Percentiles rank a stretch among this genome's conserved stretches.
phyloP scores from a whole-genome alignment of 2,797 vertebrate species.

The Euphonia xanthogaster region DNA sequence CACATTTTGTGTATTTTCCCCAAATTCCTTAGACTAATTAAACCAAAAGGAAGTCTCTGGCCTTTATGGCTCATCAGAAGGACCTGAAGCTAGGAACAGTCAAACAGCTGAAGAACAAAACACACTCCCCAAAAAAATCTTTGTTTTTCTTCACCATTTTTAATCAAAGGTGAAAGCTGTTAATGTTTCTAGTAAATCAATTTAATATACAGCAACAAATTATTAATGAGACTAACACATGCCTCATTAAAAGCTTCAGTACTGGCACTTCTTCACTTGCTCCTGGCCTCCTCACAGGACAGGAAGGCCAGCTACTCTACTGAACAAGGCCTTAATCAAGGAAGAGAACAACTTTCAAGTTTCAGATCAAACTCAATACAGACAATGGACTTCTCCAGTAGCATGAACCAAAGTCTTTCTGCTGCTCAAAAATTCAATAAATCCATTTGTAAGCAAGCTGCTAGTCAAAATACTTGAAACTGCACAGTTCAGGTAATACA shows the following conservation, averaged over 20 bases:
- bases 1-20: not conserved
- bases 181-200: not conserved
- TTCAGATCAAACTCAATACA: not conserved
- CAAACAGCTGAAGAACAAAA: not conserved
- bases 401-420: not conserved
- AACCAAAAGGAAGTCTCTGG: not conserved
- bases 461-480: not conserved
- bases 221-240: not conserved
- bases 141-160: not conserved
- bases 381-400: not conserved
- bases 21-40: not conserved
- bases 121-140: fast-evolving
- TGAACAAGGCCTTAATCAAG: not conserved
- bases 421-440: not conserved
- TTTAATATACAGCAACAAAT: not conserved
- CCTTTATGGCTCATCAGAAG: not conserved
- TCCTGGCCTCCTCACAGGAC: not conserved
- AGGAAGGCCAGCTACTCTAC: not conserved
- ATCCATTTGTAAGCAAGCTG: not conserved
- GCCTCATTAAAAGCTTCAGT: not conserved
- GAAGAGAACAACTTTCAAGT: not conserved
- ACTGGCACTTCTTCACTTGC: not conserved
- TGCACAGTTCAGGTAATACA: not conserved
- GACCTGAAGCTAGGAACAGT: not conserved
- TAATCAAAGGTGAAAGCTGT: not conserved